These are phyloP conservation scores for Microdon myrmicae DNA, from an alignment of 2,888 invertebrate genomes.

Conservation along the genomic window DNA sequence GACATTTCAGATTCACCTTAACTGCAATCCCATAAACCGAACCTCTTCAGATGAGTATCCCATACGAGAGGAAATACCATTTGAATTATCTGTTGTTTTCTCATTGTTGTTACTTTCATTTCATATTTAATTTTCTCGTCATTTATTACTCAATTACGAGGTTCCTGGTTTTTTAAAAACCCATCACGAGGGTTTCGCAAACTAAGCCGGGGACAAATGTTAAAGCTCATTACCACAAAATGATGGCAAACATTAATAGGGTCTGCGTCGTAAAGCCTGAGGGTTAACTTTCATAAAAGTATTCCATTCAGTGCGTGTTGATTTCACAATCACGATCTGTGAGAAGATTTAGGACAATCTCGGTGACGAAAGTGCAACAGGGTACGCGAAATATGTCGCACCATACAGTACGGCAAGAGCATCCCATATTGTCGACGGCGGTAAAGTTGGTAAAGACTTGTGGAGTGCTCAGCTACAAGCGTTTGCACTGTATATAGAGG, in stretches of 20 bases:
- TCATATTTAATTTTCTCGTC: constrained; percentile 50
- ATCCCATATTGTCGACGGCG: constrained; percentile 6
- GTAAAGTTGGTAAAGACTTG: constrained; percentile 28
- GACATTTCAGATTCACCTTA: constrained; percentile 32
- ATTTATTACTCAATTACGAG: constrained; percentile 46
- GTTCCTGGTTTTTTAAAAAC: constrained; percentile 14
- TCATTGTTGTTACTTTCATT: constrained; percentile 19
- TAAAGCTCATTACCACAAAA: constrained; percentile 43
- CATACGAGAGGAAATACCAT: too few relatives aligned
- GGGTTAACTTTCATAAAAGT: constrained; percentile 32
- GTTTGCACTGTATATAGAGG: constrained; percentile 1
- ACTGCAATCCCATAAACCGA: constrained; percentile 24
- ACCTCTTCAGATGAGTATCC: constrained; percentile 8
- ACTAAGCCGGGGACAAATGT: constrained; percentile 31
- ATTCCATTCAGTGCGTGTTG: constrained; percentile 7
- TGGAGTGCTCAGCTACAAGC: constrained; percentile 21
- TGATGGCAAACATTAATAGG: constrained; percentile 21
- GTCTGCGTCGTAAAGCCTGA: constrained; percentile 7
- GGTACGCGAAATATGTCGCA: constrained; percentile 25
- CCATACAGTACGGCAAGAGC: constrained; percentile 3
- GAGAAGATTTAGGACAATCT: constrained; percentile 31
- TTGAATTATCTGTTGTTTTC: too few relatives aligned
- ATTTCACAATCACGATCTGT: constrained; percentile 25
- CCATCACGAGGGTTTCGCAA: constrained; percentile 9
- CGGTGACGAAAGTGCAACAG: constrained; percentile 17